Conservation (phyloP, 2,113 vertebrate genomes). For the Greenwoodochromis staneri region DNA sequence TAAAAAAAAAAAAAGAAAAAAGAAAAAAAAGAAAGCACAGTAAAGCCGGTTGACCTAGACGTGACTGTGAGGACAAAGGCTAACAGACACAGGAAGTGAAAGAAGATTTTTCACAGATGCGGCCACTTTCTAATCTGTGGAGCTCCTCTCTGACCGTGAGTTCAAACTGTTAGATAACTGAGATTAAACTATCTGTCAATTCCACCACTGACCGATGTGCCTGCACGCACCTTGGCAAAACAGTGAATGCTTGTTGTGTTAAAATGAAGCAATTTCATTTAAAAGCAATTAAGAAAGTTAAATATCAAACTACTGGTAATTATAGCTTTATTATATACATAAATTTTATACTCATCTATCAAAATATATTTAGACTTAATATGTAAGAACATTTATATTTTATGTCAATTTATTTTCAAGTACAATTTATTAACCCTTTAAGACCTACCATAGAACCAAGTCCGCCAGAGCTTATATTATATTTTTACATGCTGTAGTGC, state of each 20-base stretch:
- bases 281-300: neutral
- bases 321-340: neutral
- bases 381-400: neutral
- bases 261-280: neutral
- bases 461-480: too few species aligned
- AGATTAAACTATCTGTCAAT: neutral
- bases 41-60: neutral
- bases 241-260: neutral
- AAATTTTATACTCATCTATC: neutral
- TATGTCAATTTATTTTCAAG: neutral
- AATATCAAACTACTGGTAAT: neutral
- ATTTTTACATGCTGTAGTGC: too few species aligned
- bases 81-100: neutral
- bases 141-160: neutral
- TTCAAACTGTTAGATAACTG: neutral
- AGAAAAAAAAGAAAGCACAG: neutral
- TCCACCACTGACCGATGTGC: neutral
- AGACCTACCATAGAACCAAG: too few species aligned
- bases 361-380: neutral
- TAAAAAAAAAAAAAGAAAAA: constrained; percentile 12
- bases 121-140: neutral
- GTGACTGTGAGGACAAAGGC: neutral
- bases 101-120: neutral
- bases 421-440: neutral
- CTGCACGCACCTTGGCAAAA: neutral